Conservation (phyloP, 2,888 invertebrate genomes). For the Hemistola chrysoprasaria region DNA sequence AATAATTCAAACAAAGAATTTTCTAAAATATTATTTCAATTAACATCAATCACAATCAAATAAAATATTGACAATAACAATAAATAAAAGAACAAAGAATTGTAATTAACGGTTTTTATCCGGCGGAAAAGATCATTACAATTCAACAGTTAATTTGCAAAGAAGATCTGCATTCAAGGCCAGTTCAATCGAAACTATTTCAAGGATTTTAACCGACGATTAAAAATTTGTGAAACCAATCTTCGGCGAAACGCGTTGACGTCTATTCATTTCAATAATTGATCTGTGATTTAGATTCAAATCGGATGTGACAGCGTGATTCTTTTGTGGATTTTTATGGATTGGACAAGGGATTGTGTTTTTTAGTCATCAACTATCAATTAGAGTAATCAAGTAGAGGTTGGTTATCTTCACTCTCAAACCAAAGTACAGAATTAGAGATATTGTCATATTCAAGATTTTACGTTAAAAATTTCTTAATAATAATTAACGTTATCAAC, state of each 20-base stretch:
- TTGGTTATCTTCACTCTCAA: no score
- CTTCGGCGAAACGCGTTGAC: constrained; percentile 10
- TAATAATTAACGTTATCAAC: no score
- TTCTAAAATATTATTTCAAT: constrained; percentile 20
- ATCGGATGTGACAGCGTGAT: no score
- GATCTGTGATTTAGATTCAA: not conserved
- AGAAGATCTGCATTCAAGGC: constrained; percentile 39
- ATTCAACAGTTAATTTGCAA: constrained; percentile 30
- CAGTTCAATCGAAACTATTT: constrained; percentile 23
- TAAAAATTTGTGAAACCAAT: constrained; percentile 3
- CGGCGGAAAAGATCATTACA: constrained; percentile 41
- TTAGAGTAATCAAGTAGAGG: no score
- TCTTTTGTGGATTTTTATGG: no score
- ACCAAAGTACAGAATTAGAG: no score
- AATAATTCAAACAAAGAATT: constrained; percentile 40
- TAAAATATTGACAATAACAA: constrained; percentile 1
- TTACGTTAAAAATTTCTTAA: no score
- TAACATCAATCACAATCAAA: constrained; percentile 8
- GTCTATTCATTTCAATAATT: constrained; percentile 13
- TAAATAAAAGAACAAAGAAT: constrained; percentile 4
- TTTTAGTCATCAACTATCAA: no score
- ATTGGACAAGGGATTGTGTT: no score
- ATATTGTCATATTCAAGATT: no score
- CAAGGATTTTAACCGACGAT: constrained; percentile 30
- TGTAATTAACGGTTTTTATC: constrained; percentile 15